These are phyloP conservation scores for Melanophora roralis DNA, from an alignment of 2,888 invertebrate genomes.

Conservation along the genomic window DNA sequence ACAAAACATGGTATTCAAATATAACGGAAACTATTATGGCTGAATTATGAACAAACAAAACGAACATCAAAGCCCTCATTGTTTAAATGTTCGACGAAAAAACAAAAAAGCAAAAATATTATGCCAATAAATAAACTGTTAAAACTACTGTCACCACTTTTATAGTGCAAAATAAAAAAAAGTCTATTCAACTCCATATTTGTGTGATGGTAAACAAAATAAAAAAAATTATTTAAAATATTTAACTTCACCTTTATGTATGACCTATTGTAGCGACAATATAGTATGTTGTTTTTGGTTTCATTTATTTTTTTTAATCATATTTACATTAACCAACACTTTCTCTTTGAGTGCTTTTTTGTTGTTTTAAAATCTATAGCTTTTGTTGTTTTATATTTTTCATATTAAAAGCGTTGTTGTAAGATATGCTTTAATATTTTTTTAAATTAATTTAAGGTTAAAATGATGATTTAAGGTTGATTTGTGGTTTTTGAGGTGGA, in stretches of 20 bases:
- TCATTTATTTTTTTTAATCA: constrained; percentile 27
- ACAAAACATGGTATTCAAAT: constrained; percentile 1
- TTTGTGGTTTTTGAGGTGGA: neutral
- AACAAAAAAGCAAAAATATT: constrained; percentile 21
- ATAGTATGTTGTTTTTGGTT: neutral
- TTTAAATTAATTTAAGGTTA: neutral
- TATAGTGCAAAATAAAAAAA: too few species aligned
- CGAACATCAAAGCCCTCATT: constrained; percentile 30
- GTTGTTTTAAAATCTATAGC: constrained; percentile 11
- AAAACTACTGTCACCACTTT: constrained; percentile 49
- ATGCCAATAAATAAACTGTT: constrained; percentile 46
- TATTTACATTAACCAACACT: constrained; percentile 50
- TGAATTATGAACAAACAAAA: constrained; percentile 20
- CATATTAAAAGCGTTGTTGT: neutral
- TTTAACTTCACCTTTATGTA: constrained; percentile 51
- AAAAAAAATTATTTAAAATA: constrained; percentile 38
- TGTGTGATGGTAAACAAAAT: constrained; percentile 20
- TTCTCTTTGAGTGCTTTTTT: constrained; percentile 51
- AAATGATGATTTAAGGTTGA: neutral
- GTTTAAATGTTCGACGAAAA: constrained; percentile 17
- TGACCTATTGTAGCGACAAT: constrained; percentile 2
- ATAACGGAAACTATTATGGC: constrained; percentile 52
- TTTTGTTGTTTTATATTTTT: neutral
- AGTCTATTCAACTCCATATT: neutral
- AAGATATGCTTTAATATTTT: too few species aligned